Conservation (phyloP, 2,113 vertebrate species). For the Microtus oregoni region DNA sequence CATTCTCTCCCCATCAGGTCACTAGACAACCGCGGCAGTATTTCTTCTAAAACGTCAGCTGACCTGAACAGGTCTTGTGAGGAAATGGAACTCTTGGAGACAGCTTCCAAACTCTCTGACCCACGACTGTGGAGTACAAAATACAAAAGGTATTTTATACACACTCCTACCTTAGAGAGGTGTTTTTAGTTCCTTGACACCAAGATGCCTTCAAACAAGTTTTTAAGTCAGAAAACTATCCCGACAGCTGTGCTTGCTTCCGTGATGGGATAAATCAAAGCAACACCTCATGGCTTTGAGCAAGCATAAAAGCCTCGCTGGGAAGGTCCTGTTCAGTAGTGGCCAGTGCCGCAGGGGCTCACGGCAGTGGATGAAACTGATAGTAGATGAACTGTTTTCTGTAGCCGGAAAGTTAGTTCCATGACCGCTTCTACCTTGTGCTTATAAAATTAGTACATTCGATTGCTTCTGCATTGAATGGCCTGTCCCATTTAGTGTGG, state of each 20-base stretch:
- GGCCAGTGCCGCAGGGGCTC: neutral
- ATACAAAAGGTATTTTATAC: neutral
- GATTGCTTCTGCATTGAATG: neutral
- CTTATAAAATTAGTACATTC: neutral
- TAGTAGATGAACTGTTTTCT: neutral
- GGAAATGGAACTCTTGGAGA: neutral
- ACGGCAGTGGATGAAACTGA: neutral
- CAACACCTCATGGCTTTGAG: neutral
- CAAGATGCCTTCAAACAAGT: neutral
- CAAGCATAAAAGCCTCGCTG: neutral
- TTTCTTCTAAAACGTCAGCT: neutral
- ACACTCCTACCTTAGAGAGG: neutral
- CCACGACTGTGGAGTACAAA: neutral
- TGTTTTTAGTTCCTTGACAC: neutral
- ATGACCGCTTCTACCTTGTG: neutral
- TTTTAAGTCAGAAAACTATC: slow-evolving; percentile 54
- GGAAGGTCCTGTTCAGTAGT: neutral
- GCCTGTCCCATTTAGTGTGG: neutral
- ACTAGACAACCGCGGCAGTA: neutral
- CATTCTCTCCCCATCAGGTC: neutral
- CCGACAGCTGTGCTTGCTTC: neutral
- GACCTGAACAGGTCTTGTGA: neutral
- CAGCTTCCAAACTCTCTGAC: neutral
- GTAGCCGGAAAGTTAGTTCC: neutral
- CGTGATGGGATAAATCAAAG: neutral